These are phyloP conservation scores for Paratilapia polleni DNA, from an alignment of 2,113 vertebrate genomes.

Conservation along the genomic window DNA sequence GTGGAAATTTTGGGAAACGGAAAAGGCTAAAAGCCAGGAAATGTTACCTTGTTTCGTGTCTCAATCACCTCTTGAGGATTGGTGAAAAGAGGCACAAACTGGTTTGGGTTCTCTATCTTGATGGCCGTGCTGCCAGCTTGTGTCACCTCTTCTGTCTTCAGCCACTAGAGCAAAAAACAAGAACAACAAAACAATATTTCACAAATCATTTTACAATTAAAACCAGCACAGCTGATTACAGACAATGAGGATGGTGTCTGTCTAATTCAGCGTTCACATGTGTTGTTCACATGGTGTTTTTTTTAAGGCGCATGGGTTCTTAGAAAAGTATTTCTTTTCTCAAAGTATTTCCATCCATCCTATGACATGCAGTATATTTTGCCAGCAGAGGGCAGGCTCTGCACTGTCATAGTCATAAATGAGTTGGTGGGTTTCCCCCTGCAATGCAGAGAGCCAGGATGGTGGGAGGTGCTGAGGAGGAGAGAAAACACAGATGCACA, in stretches of 20 bases:
- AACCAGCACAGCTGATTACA: not conserved
- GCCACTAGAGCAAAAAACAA: constrained; percentile 83
- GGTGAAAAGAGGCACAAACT: constrained; percentile 97
- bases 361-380: not conserved
- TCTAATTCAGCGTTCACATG: not conserved
- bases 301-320: not conserved
- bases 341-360: not conserved
- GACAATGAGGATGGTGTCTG: not conserved
- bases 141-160: constrained; percentile 90
- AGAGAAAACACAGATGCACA: constrained; percentile 31
- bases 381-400: constrained; percentile 77
- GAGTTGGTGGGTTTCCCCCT: constrained; percentile 64
- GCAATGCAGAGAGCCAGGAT: constrained; percentile 80
- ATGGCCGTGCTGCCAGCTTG: constrained; percentile 90
- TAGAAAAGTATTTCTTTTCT: not conserved
- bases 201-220: not conserved
- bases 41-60: constrained; percentile 93
- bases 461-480: constrained; percentile 40
- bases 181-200: not conserved
- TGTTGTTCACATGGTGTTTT: not conserved
- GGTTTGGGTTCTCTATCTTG: constrained; percentile 95
- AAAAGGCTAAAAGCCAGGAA: not conserved
- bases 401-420: constrained; percentile 32
- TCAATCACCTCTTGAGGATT: constrained; percentile 97
- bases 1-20: not conserved